Evolutionary conservation across 2,113 vertebrate species (phyloP), one percentile per base, ranked within the genome.

Genomic region (Bambusicola thoracicus): DNA sequence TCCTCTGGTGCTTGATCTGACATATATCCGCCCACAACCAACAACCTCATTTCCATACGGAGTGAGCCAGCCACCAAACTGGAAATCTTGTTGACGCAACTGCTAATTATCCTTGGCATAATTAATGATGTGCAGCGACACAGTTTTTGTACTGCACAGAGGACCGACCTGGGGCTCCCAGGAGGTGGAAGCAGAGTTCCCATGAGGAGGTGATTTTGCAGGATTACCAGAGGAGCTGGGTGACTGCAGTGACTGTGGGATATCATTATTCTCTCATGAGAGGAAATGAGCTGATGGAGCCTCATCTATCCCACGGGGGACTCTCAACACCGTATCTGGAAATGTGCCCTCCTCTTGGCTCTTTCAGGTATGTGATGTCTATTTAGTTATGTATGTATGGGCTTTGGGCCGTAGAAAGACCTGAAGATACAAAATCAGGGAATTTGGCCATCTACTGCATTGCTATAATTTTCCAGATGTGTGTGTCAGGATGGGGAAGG

Each of bases 21-120:
- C 73, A 2, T 63, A 61, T 30, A 84, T 56, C 81, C 4, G 4
- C 48, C 14, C n/a, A 17, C 43, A 32, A 25, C 32, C 69, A 75
- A 24, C 87, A 59, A 1, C 25, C 84, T 81, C 5, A 93, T 91
- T 79, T 89, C 53, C 91, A 65, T 32, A 12, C 1, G 32, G 48
- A 84, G 32, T 79, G 84, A 96, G 78, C 46, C 69, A 87, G 87
- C 78, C 65, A 81, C 59, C 62, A 49, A 51, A 86, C 84, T 79
- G 78, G 91, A 89, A 84, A 36, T 59, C 79, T 59, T 4, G 34
- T 5, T 89, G 85, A 81, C 24, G 10, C 43, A 91, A 53, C 48
- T 85, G 43, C 66, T 87, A 92, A 95, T 94, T 92, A 82, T 30
- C 58, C 40, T 61, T 0, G 0, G 48, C 43, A 19, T 68, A 75